A percentile compares a stretch with the other conserved stretches of the same genome.
phyloP scores from a whole-genome alignment of 2,888 invertebrate species.

The Callinectes sapidus region DNA sequence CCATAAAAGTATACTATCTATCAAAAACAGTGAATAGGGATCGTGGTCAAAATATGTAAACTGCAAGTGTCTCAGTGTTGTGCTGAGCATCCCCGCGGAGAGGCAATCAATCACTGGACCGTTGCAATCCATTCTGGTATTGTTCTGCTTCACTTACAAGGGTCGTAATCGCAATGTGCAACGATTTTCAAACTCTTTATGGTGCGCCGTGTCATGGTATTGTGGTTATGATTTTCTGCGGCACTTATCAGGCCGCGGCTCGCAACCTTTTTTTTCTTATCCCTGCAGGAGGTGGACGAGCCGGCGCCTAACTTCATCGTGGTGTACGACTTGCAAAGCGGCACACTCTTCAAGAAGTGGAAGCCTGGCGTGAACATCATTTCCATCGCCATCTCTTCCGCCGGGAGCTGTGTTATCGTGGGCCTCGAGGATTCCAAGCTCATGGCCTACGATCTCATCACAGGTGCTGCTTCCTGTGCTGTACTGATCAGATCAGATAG shows the following conservation, averaged over 20 bases:
- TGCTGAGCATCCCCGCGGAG: neutral
- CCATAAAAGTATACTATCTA: no score
- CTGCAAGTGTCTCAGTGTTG: neutral
- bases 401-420: slow-evolving; percentile 88
- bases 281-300: slow-evolving; percentile 82
- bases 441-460: slow-evolving; percentile 90
- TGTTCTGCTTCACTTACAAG: no score
- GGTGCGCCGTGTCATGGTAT: no score
- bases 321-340: slow-evolving; percentile 92
- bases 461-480: slow-evolving; percentile 78
- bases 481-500: no score
- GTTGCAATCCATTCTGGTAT: no score
- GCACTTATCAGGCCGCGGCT: neutral
- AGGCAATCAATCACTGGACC: no score
- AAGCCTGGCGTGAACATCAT: slow-evolving; percentile 89
- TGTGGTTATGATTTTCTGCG: no score
- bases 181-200: no score
- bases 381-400: slow-evolving; percentile 89
- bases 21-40: no score
- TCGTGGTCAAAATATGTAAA: neutral
- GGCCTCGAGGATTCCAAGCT: slow-evolving; percentile 89
- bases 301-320: slow-evolving; percentile 91
- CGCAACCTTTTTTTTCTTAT: neutral
- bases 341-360: slow-evolving; percentile 93
- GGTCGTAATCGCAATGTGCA: no score